Evolutionary conservation across 2,113 vertebrate species (phyloP), one percentile per base, ranked within the genome.

Genomic region (Falcunculus frontatus): DNA sequence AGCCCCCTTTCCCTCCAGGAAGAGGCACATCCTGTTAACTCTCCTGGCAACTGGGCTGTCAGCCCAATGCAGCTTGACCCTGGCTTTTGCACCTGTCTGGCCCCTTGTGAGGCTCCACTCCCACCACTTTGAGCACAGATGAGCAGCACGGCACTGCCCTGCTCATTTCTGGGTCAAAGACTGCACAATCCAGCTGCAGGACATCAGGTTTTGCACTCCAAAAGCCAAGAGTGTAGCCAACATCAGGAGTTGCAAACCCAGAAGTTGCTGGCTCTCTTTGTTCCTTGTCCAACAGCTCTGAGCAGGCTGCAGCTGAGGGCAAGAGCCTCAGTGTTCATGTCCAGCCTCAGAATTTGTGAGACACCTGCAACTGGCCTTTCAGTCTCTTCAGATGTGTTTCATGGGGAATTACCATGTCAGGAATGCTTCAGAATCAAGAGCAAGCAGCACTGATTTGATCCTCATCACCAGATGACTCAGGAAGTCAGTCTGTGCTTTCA

Each of bases 51-150:
- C 26, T 23, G 37, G 62, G 62, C 33, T 78, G 77, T 9, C 2
- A 2, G 60, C 39, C 52, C 87, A 65, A 49, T 0, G 1, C 13
- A 27, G 59, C 47, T 39, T 1, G 0, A 67, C 20, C 37, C 44
- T 6, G 16, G 29, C 46, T 85, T 69, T n/a, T 5, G 7, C 0
- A 0, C 11, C 4, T 0, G 0, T 56, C 70, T 18, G 30, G 25
- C 7, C 39, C 46, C 47, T 42, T 4, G 4, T 1, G 14, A 74
- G 46, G 73, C 30, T 62, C 55, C 2, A 9, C 27, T 87, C 35
- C 19, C 52, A 60, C 2, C 46, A 30, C 49, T 27, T 9, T 17
- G 84, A 89, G 35, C 39, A 29, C 5, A 11, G 50, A 19, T 65
- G 59, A 89, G 65, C 33, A 59, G 44, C 44, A n/a, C 0, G 0